Base-by-base conservation (phyloP, 2,888 invertebrate species). In the Ditylenchus weischeri region DNA sequence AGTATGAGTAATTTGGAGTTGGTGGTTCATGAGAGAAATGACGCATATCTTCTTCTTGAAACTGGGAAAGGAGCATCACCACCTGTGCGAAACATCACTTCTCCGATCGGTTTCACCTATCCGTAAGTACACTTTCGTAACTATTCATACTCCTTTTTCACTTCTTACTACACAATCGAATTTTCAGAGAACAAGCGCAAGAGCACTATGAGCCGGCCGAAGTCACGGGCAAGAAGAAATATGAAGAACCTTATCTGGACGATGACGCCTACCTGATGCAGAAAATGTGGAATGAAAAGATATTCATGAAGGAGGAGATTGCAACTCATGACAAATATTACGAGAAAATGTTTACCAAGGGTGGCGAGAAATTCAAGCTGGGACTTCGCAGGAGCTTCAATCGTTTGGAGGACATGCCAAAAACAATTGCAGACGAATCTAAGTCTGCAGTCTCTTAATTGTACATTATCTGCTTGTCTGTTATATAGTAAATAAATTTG, bases 1-100 rank as follows among this genome's bases (percentile, higher is more conserved):
- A 93, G 94, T 21, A 98, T 98, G 98, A 87, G 88, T 71, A 93
- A 95, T 84, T 86, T 98, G 68, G 91, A 96, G 85, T 86, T 86
- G 21, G 92, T 98, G 0, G 89, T 98, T 0, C 87, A 90, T 65
- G 98, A 98, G 85, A 87, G 98, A 72, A 93, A 99, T 83, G 86
- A 87, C 74, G 96, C 98, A 0, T 93, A 91, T 84, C 89, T 90
- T 84, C 83, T 89, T 75, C 85, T 98, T 64, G 96, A 98, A 87
- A 92, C 91, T 8, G 93, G 93, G 0, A 88, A 89, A 81, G 88
- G 88, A n/a, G 78, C 75, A 13, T 67, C 68, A 62, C 79, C 78
- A 7, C 69, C 75, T 10, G 64, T 73, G 59, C 67, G 81, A 43
- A 79, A 72, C 6, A 72, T 81, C 58, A 81, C 81, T 21, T 78